phyloP scores from a whole-genome alignment of 2,797 vertebrate species.

The Sebastolobus altivelis region DNA sequence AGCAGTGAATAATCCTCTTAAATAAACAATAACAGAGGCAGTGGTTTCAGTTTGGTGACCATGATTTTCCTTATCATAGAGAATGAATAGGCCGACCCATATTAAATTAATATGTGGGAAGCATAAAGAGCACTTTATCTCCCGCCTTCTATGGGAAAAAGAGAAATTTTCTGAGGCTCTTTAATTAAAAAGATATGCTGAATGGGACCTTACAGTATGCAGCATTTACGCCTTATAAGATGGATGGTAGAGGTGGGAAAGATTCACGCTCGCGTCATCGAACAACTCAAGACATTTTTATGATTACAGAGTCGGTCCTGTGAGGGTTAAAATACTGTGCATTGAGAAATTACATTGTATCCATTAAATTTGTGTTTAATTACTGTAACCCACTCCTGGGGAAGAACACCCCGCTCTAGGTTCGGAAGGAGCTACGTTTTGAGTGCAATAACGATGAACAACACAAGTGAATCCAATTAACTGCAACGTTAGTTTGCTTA shows the following conservation, averaged over 20 bases:
- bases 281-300: neutral
- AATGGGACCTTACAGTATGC: neutral
- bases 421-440: neutral
- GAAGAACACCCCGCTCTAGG: neutral
- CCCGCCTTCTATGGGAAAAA: neutral
- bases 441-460: neutral
- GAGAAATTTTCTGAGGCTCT: neutral
- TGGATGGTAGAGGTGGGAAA: neutral
- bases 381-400: neutral
- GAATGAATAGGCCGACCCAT: neutral
- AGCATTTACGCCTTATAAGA: neutral
- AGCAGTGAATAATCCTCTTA: neutral
- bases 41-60: conserved; percentile 1
- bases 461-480: neutral
- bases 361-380: neutral
- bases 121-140: neutral
- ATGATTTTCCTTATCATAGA: neutral
- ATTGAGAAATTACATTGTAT: neutral
- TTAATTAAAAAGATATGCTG: neutral
- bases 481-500: neutral
- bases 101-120: neutral
- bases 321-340: neutral
- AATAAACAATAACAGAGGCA: neutral
- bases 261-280: neutral
- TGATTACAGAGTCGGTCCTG: neutral